Percentiles rank a stretch among this genome's conserved stretches.
Evolutionary conservation across 2,113 vertebrate species (phyloP).

Genomic region (Tachysurus fulvidraco): DNA sequence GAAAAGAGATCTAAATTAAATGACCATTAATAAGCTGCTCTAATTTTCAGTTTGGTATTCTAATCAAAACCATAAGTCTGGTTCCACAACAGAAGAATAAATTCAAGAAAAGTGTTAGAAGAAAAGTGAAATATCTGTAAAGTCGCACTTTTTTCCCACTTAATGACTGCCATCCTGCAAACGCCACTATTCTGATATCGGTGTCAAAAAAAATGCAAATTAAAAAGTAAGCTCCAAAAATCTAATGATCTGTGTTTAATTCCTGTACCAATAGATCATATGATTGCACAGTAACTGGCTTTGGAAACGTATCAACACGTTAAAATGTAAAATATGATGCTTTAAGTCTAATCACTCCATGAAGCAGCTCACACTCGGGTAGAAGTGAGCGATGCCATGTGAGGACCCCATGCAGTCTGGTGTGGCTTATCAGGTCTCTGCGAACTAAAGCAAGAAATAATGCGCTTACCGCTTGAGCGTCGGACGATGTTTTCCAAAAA

Average conservation of each 20-base stretch:
- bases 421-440: not conserved
- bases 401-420: not conserved
- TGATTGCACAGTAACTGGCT: not conserved
- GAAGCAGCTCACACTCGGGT: not conserved
- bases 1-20: not conserved
- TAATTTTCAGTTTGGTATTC: not conserved
- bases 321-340: not conserved
- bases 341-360: not conserved
- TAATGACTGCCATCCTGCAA: not conserved
- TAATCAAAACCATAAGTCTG: not conserved
- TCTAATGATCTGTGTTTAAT: not conserved
- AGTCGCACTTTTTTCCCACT: not conserved
- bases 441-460: conserved; percentile 14
- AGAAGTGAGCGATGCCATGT: not conserved
- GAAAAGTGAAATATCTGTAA: not conserved
- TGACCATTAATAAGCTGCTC: not conserved
- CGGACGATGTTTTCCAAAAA: conserved; percentile 98
- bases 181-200: not conserved
- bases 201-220: not conserved
- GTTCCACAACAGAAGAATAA: not conserved
- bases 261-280: not conserved
- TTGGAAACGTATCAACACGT: not conserved
- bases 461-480: conserved; percentile 91
- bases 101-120: not conserved
- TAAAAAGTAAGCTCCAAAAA: not conserved